Evolutionary conservation across 2,888 invertebrate species (phyloP), one percentile per base, ranked within the genome.

Genomic region (Germaria angustata): DNA sequence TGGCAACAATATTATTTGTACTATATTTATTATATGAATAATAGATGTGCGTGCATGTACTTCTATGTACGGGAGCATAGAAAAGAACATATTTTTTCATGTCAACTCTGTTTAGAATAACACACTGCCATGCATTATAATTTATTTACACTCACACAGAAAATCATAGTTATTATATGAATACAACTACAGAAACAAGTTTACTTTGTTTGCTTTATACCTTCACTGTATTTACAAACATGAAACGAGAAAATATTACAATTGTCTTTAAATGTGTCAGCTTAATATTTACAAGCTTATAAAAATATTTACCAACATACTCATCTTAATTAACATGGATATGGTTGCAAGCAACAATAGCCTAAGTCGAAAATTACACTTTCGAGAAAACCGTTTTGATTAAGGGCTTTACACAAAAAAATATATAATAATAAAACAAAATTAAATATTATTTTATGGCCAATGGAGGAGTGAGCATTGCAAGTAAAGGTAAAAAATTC

Each of bases 251-350:
- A 66, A 59, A 57, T 57, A 49, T 46, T 72, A 68, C 59, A 73
- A 68, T 73, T 65, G 71, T 76, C 63, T 28, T 65, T 71, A 75
- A 57, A 61, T 71, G 41, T 59, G 75, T 68, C 41, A 73, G 51
- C 32, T 44, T 6, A 34, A 39, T 51, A 17, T 39, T 41, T 49
- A 34, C 20, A 24, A 34, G 11, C n/a, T 55, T 32, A 5, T 34
- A 32, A 15, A 15, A 6, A 22, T 32, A 59, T 34, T 34, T 57
- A 57, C 57, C 34, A 32, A 55, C 20, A 44, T 69, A 32, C 20
- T 24, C 39, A 65, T 53, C 28, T 41, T 17, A 55, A 68, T 11
- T 17, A 53, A 36, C 11, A 51, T 66, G 51, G 3, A 28, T n/a
- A n/a, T n/a, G n/a, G n/a, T n/a, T n/a, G n/a, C n/a, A n/a, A n/a